Evolutionary conservation across 2,888 invertebrate genomes (phyloP).

Genomic region (Philaethria dido): DNA sequence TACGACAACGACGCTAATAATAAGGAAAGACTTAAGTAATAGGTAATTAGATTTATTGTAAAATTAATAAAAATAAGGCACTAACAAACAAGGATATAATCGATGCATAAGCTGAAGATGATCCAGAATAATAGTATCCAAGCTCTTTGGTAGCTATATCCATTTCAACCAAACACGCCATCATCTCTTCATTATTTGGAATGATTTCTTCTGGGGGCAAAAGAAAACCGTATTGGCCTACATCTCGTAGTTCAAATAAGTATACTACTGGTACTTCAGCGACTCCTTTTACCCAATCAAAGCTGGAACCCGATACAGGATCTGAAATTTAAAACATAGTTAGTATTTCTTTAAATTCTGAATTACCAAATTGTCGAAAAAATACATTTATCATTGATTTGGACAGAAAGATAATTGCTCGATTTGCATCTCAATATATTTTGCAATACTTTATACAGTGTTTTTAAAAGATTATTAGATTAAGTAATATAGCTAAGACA

Average conservation of each 20-base stretch:
- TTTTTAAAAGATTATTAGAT: too few relatives aligned
- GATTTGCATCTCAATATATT: too few relatives aligned
- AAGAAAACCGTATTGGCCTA: constrained; percentile 79
- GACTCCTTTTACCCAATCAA: constrained; percentile 83
- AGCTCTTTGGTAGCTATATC: constrained; percentile 52
- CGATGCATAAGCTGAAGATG: constrained; percentile 28
- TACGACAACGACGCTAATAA: neutral
- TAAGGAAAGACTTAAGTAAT: neutral
- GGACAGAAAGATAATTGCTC: too few relatives aligned
- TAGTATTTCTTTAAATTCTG: too few relatives aligned
- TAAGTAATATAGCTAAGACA: too few relatives aligned
- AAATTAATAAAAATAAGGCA: neutral
- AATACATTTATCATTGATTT: too few relatives aligned
- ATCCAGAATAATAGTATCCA: constrained; percentile 47
- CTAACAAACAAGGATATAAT: neutral
- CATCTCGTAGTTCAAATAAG: constrained; percentile 83
- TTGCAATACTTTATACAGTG: too few relatives aligned
- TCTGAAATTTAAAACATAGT: constrained; percentile 54
- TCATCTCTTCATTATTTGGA: constrained; percentile 71
- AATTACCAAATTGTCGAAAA: too few relatives aligned
- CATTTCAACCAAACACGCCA: constrained; percentile 67
- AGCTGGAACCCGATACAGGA: constrained; percentile 68
- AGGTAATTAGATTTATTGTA: neutral
- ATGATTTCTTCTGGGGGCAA: constrained; percentile 78
- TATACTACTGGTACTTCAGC: constrained; percentile 79